A percentile compares a stretch with the other conserved stretches of the same genome.
These are phyloP conservation scores for Drosophila meridionalis DNA, from an alignment of 2,888 invertebrate genomes.

Conservation along the genomic window DNA sequence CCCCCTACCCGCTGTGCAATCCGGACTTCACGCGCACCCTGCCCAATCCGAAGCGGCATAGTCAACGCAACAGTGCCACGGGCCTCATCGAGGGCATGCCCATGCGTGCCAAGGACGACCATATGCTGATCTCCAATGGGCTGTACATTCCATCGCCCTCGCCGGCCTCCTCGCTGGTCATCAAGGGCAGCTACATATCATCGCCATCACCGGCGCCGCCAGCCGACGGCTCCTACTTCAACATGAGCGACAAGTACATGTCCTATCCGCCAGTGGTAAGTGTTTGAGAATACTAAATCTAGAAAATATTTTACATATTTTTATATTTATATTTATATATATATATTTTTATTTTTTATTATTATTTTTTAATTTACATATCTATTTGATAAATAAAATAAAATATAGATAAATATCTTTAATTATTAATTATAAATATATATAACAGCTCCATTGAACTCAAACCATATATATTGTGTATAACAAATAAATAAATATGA, in stretches of 20 bases:
- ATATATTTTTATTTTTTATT: too few species aligned
- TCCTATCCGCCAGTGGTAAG: slow-evolving; percentile 84
- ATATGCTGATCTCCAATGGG: slow-evolving; percentile 83
- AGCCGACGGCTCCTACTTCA: slow-evolving; percentile 83
- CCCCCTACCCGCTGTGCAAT: slow-evolving; percentile 82
- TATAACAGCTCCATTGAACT: too few species aligned
- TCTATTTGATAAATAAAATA: too few species aligned
- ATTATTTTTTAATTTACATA: too few species aligned
- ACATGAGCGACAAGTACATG: slow-evolving; percentile 84
- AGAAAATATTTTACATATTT: background rate
- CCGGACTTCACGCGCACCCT: slow-evolving; percentile 83
- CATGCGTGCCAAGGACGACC: slow-evolving; percentile 83
- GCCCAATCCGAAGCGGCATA: slow-evolving; percentile 83
- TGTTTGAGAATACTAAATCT: background rate
- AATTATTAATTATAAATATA: too few species aligned
- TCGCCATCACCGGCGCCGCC: slow-evolving; percentile 84
- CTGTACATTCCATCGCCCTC: slow-evolving; percentile 83
- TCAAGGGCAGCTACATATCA: slow-evolving; percentile 84
- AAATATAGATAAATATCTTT: too few species aligned
- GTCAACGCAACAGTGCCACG: slow-evolving; percentile 79
- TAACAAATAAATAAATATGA: too few species aligned
- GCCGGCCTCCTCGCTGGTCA: slow-evolving; percentile 83
- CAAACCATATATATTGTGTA: too few species aligned
- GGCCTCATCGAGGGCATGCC: slow-evolving; percentile 70
- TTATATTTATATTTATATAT: too few species aligned